These are phyloP conservation scores for Sebastes ruberrimus DNA, from an alignment of 2,797 vertebrate species.

Conservation along the genomic window DNA sequence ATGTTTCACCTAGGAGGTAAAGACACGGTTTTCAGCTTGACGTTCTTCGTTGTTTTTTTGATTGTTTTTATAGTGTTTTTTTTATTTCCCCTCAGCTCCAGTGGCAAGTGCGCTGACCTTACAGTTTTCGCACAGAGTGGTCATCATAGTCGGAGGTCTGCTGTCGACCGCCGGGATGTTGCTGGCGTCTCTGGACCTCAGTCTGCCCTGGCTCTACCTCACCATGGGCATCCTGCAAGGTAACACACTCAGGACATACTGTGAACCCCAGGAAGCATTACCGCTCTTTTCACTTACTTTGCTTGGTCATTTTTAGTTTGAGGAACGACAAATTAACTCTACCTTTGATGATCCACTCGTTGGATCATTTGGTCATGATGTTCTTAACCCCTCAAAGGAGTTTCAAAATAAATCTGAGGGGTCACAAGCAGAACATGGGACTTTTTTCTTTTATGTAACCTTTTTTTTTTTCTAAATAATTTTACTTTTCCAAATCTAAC, in stretches of 20 bases:
- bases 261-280: not conserved
- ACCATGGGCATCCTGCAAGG: conserved; percentile 76
- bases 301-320: not conserved
- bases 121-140: conserved; percentile 67
- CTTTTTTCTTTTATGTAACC: not conserved
- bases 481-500: not conserved
- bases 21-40: not conserved
- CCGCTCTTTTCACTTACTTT: not conserved
- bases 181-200: conserved; percentile 71
- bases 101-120: conserved; percentile 68
- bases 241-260: not conserved
- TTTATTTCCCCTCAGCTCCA: conserved; percentile 61
- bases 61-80: not conserved
- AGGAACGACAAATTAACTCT: not conserved
- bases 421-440: not conserved
- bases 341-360: too few species aligned
- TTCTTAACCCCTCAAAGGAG: too few species aligned
- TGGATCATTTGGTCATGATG: not conserved
- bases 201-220: conserved; percentile 76
- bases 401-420: not conserved
- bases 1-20: conserved; percentile 84
- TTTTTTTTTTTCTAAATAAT: not conserved
- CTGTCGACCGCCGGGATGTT: conserved; percentile 67
- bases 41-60: not conserved
- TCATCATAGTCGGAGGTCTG: conserved; percentile 74